A percentile compares a stretch with the other conserved stretches of the same genome.
Conservation (phyloP, 2,888 invertebrate species). For the Melanostoma scalare region DNA sequence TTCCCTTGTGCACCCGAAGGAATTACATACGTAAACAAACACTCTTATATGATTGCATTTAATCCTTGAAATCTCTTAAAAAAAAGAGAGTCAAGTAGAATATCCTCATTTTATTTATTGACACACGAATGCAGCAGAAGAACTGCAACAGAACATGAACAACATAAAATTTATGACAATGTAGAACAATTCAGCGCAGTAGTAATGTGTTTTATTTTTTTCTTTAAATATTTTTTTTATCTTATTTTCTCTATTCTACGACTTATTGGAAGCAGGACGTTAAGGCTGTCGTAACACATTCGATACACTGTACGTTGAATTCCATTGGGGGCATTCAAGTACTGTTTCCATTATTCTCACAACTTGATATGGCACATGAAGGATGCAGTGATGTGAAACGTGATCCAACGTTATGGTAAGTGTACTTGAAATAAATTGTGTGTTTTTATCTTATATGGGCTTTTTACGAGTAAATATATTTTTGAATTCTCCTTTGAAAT, state of each 20-base stretch:
- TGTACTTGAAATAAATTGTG: constrained; percentile 73
- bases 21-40: too few relatives aligned
- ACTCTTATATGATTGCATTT: too few relatives aligned
- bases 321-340: constrained; percentile 99
- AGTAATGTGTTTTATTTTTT: constrained; percentile 18
- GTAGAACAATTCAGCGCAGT: constrained; percentile 31
- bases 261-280: constrained; percentile 88
- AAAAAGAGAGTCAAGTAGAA: constrained; percentile 15
- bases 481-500: too few relatives aligned
- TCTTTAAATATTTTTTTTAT: constrained; percentile 32
- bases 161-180: constrained; percentile 59
- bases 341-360: constrained; percentile 98
- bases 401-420: constrained; percentile 94
- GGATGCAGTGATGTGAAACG: constrained; percentile 91
- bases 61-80: too few relatives aligned
- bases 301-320: constrained; percentile 99
- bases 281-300: constrained; percentile 99
- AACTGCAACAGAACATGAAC: constrained; percentile 55
- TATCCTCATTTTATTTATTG: constrained; percentile 59
- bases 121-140: constrained; percentile 51
- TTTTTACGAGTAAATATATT: background rate
- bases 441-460: constrained; percentile 40
- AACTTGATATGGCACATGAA: constrained; percentile 96
- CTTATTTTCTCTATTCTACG: constrained; percentile 30
- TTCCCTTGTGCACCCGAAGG: too few relatives aligned